These are phyloP conservation scores for Hymenochirus boettgeri DNA, from an alignment of 2,113 vertebrate genomes.

Conservation along the genomic window DNA sequence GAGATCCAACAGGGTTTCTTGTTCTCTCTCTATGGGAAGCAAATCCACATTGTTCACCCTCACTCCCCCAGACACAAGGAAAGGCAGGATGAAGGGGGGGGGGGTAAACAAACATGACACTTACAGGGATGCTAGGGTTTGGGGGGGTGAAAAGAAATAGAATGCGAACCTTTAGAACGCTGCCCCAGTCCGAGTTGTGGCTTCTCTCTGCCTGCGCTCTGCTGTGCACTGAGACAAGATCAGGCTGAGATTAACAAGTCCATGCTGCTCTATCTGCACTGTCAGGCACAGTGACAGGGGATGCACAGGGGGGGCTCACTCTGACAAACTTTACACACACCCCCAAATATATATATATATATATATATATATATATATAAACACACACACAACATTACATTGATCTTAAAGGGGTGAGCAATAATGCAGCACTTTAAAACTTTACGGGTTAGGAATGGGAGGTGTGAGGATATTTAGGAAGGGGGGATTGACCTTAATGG, in stretches of 20 bases:
- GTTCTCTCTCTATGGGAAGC: slow-evolving; percentile 18
- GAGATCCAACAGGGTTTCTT: slow-evolving; percentile 58
- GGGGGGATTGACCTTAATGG: background rate
- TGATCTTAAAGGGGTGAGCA: background rate
- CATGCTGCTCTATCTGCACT: slow-evolving; percentile 47
- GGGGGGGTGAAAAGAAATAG: slow-evolving; percentile 25
- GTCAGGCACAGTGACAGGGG: background rate
- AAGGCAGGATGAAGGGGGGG: background rate
- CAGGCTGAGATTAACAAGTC: slow-evolving; percentile 62
- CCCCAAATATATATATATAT: background rate
- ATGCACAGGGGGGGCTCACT: background rate
- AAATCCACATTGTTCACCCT: slow-evolving; percentile 16
- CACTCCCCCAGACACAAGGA: slow-evolving; percentile 12
- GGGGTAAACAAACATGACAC: background rate
- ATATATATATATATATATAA: too few relatives aligned
- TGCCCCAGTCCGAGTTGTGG: slow-evolving; percentile 58
- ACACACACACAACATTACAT: background rate
- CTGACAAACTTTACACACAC: background rate
- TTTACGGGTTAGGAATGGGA: background rate
- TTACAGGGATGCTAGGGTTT: background rate
- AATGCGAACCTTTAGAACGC: slow-evolving; percentile 55
- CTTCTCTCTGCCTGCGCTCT: slow-evolving; percentile 39
- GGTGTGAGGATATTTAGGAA: background rate
- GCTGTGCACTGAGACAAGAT: slow-evolving; percentile 54
- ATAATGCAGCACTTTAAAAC: background rate